Conservation (phyloP, 2,888 invertebrate genomes). For the Pocota personata region DNA sequence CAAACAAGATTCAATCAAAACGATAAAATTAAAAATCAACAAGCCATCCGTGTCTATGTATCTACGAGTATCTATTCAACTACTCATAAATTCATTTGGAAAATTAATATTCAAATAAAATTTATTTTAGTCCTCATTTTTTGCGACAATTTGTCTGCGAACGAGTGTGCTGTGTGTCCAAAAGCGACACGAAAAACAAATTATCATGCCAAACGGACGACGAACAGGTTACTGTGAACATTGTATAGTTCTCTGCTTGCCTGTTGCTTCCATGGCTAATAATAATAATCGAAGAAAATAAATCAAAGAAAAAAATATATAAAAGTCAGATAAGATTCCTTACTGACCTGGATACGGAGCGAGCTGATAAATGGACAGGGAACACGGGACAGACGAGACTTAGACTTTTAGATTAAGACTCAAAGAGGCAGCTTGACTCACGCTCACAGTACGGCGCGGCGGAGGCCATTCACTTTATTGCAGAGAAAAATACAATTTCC, state of each 20-base stretch:
- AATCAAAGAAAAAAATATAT: conserved; percentile 20
- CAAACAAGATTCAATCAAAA: conserved; percentile 1
- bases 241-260: not conserved
- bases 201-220: conserved; percentile 35
- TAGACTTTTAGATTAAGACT: conserved; percentile 32
- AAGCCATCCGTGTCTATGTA: not conserved
- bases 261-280: conserved; percentile 6
- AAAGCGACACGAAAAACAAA: conserved; percentile 18
- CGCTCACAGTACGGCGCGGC: not conserved
- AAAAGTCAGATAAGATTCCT: conserved; percentile 62
- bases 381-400: conserved; percentile 62
- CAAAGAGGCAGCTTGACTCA: conserved; percentile 20
- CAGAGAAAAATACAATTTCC: conserved; percentile 21
- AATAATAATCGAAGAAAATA: conserved; percentile 53
- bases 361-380: conserved; percentile 58
- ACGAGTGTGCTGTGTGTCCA: conserved; percentile 1
- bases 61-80: conserved; percentile 4
- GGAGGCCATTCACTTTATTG: conserved; percentile 63
- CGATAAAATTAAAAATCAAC: not conserved
- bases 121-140: conserved; percentile 39
- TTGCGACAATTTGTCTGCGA: conserved; percentile 28
- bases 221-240: conserved; percentile 39
- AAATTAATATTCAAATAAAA: conserved; percentile 59
- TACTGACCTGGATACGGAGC: conserved; percentile 63
- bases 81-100: conserved; percentile 40